Percentiles rank a stretch among this genome's conserved stretches.
Evolutionary conservation across 2,797 vertebrate genomes (phyloP).

Genomic region (Molossus alvarezi): DNA sequence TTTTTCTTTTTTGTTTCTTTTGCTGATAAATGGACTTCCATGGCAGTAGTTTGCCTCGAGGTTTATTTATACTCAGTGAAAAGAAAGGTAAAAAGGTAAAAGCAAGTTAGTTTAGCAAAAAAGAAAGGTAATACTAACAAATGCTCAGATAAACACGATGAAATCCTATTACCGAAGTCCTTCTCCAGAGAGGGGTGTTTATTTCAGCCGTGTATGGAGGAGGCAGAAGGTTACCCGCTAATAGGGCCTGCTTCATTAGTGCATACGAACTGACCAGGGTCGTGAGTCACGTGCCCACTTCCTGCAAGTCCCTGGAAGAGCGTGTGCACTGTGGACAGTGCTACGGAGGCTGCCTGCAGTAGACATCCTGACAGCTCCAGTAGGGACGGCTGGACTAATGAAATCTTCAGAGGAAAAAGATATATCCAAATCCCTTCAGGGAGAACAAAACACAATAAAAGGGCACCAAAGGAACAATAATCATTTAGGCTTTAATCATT

Average conservation of each 20-base stretch:
- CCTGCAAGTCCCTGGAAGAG: not conserved
- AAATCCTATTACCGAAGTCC: not conserved
- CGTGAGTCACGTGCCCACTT: not conserved
- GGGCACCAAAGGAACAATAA: conserved; percentile 12
- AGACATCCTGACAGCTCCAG: not conserved
- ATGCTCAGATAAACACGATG: conserved; percentile 29
- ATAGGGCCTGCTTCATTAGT: not conserved
- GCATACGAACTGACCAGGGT: not conserved
- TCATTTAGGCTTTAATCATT: conserved; percentile 27
- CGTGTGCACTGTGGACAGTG: not conserved
- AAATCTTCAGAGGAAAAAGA: conserved; percentile 36
- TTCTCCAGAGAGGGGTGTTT: conserved; percentile 19
- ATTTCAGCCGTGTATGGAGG: not conserved
- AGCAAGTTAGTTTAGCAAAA: conserved; percentile 45
- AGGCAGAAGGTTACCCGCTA: not conserved
- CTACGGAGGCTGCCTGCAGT: not conserved
- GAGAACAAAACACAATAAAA: conserved; percentile 31
- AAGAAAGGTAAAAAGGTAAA: conserved; percentile 68
- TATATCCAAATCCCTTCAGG: not conserved
- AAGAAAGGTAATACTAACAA: conserved; percentile 33
- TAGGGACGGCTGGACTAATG: conserved; percentile 25
- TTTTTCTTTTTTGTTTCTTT: conserved; percentile 25
- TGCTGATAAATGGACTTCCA: conserved; percentile 36
- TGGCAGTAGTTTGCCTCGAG: conserved; percentile 51
- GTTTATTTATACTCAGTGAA: conserved; percentile 58